These are phyloP conservation scores for Carterocephalus palaemon DNA, from an alignment of 2,888 invertebrate species.

Conservation along the genomic window DNA sequence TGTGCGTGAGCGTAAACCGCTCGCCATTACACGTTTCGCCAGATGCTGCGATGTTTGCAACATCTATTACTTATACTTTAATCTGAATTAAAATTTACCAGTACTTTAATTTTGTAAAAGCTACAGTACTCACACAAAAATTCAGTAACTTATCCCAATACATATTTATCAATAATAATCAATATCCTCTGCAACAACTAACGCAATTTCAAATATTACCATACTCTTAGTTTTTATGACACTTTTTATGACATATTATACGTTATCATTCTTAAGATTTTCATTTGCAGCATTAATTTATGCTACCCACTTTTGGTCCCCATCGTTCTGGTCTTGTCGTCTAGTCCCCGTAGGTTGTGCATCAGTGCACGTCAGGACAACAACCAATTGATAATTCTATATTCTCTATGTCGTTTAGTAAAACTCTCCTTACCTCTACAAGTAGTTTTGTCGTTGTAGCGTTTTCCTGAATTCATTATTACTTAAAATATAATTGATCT, in stretches of 20 bases:
- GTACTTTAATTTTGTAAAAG: not conserved
- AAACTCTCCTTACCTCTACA: no score
- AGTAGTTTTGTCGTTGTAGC: no score
- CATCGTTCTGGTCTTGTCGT: no score
- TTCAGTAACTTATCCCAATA: no score
- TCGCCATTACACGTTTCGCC: slow-evolving; percentile 73
- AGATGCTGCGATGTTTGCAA: slow-evolving; percentile 72
- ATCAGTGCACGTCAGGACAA: no score
- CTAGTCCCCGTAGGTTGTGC: no score
- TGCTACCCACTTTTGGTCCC: not conserved
- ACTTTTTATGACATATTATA: not conserved
- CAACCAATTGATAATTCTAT: no score
- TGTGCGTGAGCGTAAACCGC: slow-evolving; percentile 67
- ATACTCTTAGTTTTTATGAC: not conserved
- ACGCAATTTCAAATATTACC: not conserved
- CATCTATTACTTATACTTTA: slow-evolving; percentile 50
- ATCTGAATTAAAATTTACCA: slow-evolving; percentile 39
- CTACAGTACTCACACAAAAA: slow-evolving; percentile 3
- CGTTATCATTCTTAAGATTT: not conserved
- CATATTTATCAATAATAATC: no score
- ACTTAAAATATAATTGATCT: no score
- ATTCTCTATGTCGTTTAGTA: no score
- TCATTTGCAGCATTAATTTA: not conserved
- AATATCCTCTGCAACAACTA: no score
- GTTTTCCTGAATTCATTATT: no score